phyloP scores from a whole-genome alignment of 1,140 invertebrate genomes.

The fruit fly (Drosophila melanogaster) region Release_6_plus_ISO1_MT NT_037436.4:6529501-6530000 shows the following conservation, averaged over 20 bases:
- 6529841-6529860: slow-evolving; percentile 71
- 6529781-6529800: slow-evolving; percentile 81
- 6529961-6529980: slow-evolving; percentile 27
- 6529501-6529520: slow-evolving; percentile 63
- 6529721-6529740: slow-evolving; percentile 20
- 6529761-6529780: slow-evolving; percentile 37
- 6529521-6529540: slow-evolving; percentile 23
- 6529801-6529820: slow-evolving; percentile 76
- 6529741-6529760: background rate
- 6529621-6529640: slow-evolving; percentile 71
- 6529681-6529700: slow-evolving; percentile 82
- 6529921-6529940: slow-evolving; percentile 21
- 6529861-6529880: slow-evolving; percentile 50
- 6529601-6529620: slow-evolving; percentile 42
- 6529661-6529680: slow-evolving; percentile 78
- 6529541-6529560: background rate
- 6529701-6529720: slow-evolving; percentile 69
- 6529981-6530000: slow-evolving; percentile 12
- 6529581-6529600: slow-evolving; percentile 57
- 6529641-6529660: slow-evolving; percentile 79
- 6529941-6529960: slow-evolving; percentile 46
- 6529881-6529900: slow-evolving; percentile 64
- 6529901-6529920: slow-evolving; percentile 31
- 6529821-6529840: slow-evolving; percentile 38
- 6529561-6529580: background rate